Percentiles rank a stretch among this genome's conserved stretches.
These are phyloP conservation scores for Ciona savignyi DNA, from an alignment of 23 tunicate genomes.

Conservation along the genomic window DNA sequence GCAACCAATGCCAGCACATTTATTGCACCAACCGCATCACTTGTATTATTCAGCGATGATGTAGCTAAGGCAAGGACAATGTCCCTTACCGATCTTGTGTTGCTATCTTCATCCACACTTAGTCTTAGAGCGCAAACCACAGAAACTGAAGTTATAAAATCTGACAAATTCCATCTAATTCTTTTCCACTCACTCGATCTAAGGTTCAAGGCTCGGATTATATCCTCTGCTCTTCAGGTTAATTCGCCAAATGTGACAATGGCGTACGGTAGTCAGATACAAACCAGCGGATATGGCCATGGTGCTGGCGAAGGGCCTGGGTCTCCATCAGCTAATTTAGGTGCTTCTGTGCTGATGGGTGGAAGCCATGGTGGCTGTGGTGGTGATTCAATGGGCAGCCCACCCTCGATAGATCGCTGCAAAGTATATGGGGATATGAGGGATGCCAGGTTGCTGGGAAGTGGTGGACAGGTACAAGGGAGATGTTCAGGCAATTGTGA, in stretches of 20 bases:
- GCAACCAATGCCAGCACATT: conserved; percentile 2
- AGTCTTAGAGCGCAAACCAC: conserved; percentile 2
- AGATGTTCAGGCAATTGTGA: conserved; percentile 4
- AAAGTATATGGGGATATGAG: conserved; percentile 14
- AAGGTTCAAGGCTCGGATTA: conserved; percentile 2
- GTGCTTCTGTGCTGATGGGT: neutral
- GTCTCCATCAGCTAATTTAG: neutral
- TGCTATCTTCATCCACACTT: conserved; percentile 5
- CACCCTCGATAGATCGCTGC: conserved; percentile 1
- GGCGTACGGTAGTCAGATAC: conserved; percentile 14
- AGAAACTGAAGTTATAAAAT: neutral
- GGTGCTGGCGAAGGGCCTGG: conserved; percentile 11
- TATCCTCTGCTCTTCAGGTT: conserved; percentile 2
- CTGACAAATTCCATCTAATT: neutral
- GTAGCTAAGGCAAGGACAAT: neutral
- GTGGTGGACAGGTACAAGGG: conserved; percentile 12
- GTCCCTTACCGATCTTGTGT: conserved; percentile 1
- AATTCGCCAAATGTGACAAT: conserved; percentile 10
- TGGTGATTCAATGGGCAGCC: neutral
- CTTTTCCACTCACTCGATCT: conserved; percentile 4
- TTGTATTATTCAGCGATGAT: conserved; percentile 5
- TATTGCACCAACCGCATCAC: conserved; percentile 1
- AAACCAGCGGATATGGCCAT: conserved; percentile 5
- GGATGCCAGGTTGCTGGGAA: neutral
- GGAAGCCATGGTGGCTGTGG: conserved; percentile 26